Percentiles rank a stretch among this genome's conserved stretches.
phyloP scores from a whole-genome alignment of 2,888 invertebrate species.

The Vannuccia rotundouncinata region DNA sequence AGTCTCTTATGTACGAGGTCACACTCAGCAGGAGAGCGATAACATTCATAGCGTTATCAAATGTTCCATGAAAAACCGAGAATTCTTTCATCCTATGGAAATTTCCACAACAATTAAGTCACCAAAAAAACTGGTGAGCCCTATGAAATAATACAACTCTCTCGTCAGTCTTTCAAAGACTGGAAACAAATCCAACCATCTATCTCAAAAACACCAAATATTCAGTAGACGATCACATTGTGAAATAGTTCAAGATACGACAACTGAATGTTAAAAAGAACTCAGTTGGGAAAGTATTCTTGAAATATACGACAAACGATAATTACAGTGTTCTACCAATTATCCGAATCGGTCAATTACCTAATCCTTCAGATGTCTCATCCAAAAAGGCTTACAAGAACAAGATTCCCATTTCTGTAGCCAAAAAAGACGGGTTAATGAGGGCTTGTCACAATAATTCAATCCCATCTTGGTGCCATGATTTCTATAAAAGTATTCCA shows the following conservation, averaged over 20 bases:
- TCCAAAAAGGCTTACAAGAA: conserved; percentile 11
- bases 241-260: not conserved
- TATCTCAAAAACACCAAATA: not conserved
- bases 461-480: not conserved
- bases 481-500: conserved; percentile 2
- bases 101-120: conserved; percentile 7
- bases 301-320: not conserved
- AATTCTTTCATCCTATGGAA: conserved; percentile 6
- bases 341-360: not conserved
- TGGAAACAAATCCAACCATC: not conserved
- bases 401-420: not conserved
- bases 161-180: not conserved
- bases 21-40: conserved; percentile 16
- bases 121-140: not conserved
- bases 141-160: conserved; percentile 22
- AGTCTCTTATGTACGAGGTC: not conserved
- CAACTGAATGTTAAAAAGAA: not conserved
- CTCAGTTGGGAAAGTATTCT: not conserved
- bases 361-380: not conserved
- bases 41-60: conserved; percentile 4
- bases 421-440: not conserved
- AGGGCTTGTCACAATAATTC: conserved; percentile 2
- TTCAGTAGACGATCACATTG: not conserved
- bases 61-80: not conserved
- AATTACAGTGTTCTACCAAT: not conserved